Evolutionary conservation across 2,113 vertebrate genomes (phyloP), one percentile per base, ranked within the genome.

Genomic region (Pelobates fuscus): DNA sequence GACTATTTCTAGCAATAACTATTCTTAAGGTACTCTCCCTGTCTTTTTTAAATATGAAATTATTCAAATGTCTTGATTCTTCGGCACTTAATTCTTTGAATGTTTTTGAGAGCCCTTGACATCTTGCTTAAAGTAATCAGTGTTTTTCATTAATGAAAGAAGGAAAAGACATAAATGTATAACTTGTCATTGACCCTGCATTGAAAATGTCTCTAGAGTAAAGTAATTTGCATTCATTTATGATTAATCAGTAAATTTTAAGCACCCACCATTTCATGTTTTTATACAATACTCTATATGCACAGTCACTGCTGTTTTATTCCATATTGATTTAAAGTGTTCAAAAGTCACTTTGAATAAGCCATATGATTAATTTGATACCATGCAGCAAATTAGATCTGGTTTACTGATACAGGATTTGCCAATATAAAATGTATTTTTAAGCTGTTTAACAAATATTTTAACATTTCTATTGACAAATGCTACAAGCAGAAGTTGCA

Each of bases 41-140:
- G 8, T 46, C 23, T 17, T 25, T 32, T 58, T 66, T 75, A 75
- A 67, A 30, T 76, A 67, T 61, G n/a, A 67, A 49, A 60, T 67
- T 49, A 67, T 76, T 76, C 54, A 67, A 66, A 76, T 76, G 44
- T 67, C 64, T 44, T 67, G 54, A 59, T 59, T 75, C 63, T 67
- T 49, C 58, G 20, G 44, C 58, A 59, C 41, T 67, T 49, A 59
- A 67, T 61, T 76, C 25, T 30, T 30, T 8, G 21, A 67, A 76
- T 76, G 64, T 67, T 76, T 76, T 32, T 67, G 55, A 67, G 72
- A 76, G 63, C 64, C 49, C 72, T 76, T 76, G 72, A 76, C 72
- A 76, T 76, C 64, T 76, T 60, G 54, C 72, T 76, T 52, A 49
- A 67, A 67, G 64, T 76, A 76, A 76, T 76, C 72, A 76, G 72